These are phyloP conservation scores for Rattus rattus DNA, from an alignment of 2,113 vertebrate species.

Conservation along the genomic window DNA sequence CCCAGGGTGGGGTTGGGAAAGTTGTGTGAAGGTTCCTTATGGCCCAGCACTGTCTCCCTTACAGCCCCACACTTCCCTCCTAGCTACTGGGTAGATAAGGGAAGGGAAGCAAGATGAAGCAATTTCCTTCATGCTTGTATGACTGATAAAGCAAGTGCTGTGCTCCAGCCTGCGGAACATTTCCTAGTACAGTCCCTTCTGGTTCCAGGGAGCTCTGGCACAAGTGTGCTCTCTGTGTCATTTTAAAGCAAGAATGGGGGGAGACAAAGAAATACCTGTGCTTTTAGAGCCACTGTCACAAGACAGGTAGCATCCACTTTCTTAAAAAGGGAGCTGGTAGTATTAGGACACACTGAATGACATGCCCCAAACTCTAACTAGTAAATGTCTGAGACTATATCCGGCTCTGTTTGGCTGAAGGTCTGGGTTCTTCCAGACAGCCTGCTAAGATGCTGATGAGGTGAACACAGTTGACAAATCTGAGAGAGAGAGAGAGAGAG, in stretches of 20 bases:
- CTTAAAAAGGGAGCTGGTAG: not conserved
- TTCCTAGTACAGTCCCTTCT: not conserved
- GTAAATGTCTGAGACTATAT: not conserved
- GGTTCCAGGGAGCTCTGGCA: not conserved
- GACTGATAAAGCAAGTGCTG: not conserved
- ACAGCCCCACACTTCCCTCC: not conserved
- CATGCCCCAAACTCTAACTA: not conserved
- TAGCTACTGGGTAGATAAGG: not conserved
- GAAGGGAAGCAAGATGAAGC: not conserved
- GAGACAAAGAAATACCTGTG: not conserved
- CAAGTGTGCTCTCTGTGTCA: not conserved
- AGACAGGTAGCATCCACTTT: not conserved
- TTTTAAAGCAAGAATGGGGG: constrained; percentile 6
- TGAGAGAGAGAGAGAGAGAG: too few relatives aligned
- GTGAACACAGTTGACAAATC: not conserved
- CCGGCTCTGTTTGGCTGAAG: not conserved
- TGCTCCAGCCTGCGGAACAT: not conserved
- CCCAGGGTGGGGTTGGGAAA: not conserved
- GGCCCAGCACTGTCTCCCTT: not conserved
- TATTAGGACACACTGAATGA: not conserved
- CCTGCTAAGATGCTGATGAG: not conserved
- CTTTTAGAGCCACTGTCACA: not conserved
- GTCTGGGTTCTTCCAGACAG: not conserved
- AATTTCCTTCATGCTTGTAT: constrained; percentile 10
- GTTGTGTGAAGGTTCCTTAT: not conserved